Evolutionary conservation across 1,140 invertebrate genomes (phyloP), one percentile per base, ranked within the genome.

Genomic region (Tetramorium simillimum): DNA sequence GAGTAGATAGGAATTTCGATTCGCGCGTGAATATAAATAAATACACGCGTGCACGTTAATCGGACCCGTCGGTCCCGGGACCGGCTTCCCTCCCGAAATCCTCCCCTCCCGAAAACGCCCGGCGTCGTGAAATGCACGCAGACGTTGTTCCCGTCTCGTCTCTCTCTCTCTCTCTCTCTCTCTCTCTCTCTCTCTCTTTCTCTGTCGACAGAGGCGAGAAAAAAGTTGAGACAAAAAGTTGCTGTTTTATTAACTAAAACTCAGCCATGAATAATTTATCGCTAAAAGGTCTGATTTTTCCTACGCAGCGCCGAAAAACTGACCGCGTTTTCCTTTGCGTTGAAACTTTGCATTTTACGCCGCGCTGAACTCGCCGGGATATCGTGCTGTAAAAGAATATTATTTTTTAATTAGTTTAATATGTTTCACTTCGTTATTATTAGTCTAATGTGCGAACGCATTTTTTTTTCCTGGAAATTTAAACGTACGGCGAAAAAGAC

Each of bases 1-100:
- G 33, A 33, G 78, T 51, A 62, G 5, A 46, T 40, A 72, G 53
- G 86, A 67, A 84, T 75, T 75, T 84, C 86, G 86, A 84, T 70
- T 63, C 46, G 49, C 67, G 72, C 67, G 51, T 86, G 60, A 62
- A 80, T 80, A 73, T 84, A 73, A 84, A 67, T 80, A 86, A 51
- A 81, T 70, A 86, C 43, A 60, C 21, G 76, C 33, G 46, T 40
- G 58, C 1, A 43, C 43, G 69, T 46, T 75, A 75, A 75, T 46
- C 53, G 28, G 21, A n/a, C n/a, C 24, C 21, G 18, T 69, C 16
- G n/a, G 24, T 60, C 56, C 33, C 12, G 56, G 24, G 10, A 56
- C 65, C 16, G 67, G 33, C 33, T 33, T 33, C 33, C 4, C 40
- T 3, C 0, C 28, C 14, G 33, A 28, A 33, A 81, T 43, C 76